Conservation (phyloP, 2,797 vertebrate genomes). For the Sciurus carolinensis region DNA sequence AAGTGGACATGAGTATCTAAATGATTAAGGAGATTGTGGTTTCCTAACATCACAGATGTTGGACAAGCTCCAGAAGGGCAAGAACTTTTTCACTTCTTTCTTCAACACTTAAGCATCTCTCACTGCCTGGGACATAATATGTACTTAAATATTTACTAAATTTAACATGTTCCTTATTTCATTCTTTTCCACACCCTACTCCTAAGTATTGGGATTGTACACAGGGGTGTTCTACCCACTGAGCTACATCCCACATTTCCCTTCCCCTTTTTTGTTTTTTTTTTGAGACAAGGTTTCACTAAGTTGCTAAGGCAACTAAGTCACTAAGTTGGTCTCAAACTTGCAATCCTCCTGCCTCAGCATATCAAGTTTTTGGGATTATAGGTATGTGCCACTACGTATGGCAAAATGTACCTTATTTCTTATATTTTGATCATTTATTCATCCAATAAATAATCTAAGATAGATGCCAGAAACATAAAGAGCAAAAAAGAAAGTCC, state of each 20-base stretch:
- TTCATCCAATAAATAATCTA: not conserved
- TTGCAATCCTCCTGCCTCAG: too few relatives aligned
- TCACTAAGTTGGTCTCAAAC: too few relatives aligned
- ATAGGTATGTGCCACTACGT: too few relatives aligned
- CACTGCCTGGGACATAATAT: not conserved
- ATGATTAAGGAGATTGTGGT: not conserved
- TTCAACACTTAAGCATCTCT: not conserved
- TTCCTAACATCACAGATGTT: not conserved
- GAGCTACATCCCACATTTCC: too few relatives aligned
- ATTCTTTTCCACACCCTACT: not conserved
- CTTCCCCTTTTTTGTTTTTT: too few relatives aligned
- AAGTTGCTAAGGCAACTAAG: too few relatives aligned
- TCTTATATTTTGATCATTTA: slow-evolving; percentile 38
- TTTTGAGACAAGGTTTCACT: too few relatives aligned
- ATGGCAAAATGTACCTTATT: not conserved
- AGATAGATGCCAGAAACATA: not conserved
- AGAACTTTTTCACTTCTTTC: slow-evolving; percentile 34
- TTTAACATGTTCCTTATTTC: slow-evolving; percentile 54
- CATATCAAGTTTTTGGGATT: too few relatives aligned
- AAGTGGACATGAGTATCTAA: not conserved
- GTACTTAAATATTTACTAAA: not conserved
- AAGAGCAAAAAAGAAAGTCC: slow-evolving; percentile 15
- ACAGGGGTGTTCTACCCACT: too few relatives aligned
- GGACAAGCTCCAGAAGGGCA: slow-evolving; percentile 18
- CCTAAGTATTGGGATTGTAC: too few relatives aligned